phyloP scores from a whole-genome alignment of 2,113 vertebrate genomes.

The Dolichotis patagonum region DNA sequence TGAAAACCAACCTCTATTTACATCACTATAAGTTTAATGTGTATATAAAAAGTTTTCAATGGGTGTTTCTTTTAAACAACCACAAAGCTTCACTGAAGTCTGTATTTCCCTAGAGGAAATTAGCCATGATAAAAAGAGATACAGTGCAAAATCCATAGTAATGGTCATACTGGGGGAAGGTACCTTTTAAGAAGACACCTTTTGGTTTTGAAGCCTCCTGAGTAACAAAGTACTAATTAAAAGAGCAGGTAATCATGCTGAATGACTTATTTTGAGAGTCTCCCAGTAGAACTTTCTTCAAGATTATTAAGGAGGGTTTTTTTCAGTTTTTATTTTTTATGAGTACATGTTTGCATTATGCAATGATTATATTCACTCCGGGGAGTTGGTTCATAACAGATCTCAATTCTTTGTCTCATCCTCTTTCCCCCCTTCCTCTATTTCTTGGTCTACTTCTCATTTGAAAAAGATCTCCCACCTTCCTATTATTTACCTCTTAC shows the following conservation, averaged over 20 bases:
- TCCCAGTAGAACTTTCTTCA: conserved; percentile 43
- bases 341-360: not conserved
- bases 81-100: not conserved
- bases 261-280: conserved; percentile 31
- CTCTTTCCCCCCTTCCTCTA: not conserved
- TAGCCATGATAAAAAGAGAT: conserved; percentile 11
- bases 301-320: not conserved
- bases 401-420: not conserved
- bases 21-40: conserved; percentile 15
- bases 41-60: conserved; percentile 31
- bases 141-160: not conserved
- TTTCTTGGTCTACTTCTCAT: not conserved
- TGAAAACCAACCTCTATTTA: not conserved
- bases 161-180: not conserved
- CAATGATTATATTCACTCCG: not conserved
- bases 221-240: not conserved
- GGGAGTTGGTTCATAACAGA: not conserved
- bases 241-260: not conserved
- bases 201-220: not conserved
- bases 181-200: conserved; percentile 15
- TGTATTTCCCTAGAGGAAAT: conserved; percentile 5
- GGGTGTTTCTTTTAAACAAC: conserved; percentile 37
- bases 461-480: not conserved
- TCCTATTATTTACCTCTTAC: not conserved
- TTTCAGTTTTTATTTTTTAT: not conserved